A percentile compares a stretch with the other conserved stretches of the same genome.
Evolutionary conservation across 2,888 invertebrate species (phyloP).

Genomic region (Brachyopa scutellaris): DNA sequence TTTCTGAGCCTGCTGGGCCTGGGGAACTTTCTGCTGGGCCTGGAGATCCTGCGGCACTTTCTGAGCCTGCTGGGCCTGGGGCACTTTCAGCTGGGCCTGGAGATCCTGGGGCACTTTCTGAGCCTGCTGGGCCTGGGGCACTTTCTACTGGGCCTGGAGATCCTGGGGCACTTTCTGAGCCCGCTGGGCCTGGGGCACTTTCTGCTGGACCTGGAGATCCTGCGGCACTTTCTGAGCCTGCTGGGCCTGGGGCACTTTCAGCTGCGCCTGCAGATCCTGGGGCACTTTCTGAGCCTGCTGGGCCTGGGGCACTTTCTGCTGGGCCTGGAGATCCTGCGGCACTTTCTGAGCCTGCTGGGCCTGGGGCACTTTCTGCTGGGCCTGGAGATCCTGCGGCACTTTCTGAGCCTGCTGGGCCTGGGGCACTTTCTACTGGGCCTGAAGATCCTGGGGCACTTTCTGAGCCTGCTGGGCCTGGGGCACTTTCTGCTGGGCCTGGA

Average conservation of each 20-base stretch:
- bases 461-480: not conserved
- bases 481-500: not conserved
- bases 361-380: not conserved
- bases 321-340: not conserved
- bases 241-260: not conserved
- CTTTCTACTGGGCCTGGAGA: constrained; percentile 6
- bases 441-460: not conserved
- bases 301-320: not conserved
- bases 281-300: not conserved
- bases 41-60: not conserved
- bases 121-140: constrained; percentile 1
- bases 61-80: not conserved
- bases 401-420: not conserved
- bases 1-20: not conserved
- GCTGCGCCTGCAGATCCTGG: not conserved
- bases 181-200: not conserved
- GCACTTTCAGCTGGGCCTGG: not conserved
- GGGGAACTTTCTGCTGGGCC: not conserved
- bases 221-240: not conserved
- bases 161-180: not conserved
- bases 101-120: not conserved
- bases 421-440: not conserved
- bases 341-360: not conserved
- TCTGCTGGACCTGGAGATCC: not conserved
- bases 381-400: not conserved